Conservation (phyloP, 2,113 vertebrate species). For the Bombycilla garrulus region DNA sequence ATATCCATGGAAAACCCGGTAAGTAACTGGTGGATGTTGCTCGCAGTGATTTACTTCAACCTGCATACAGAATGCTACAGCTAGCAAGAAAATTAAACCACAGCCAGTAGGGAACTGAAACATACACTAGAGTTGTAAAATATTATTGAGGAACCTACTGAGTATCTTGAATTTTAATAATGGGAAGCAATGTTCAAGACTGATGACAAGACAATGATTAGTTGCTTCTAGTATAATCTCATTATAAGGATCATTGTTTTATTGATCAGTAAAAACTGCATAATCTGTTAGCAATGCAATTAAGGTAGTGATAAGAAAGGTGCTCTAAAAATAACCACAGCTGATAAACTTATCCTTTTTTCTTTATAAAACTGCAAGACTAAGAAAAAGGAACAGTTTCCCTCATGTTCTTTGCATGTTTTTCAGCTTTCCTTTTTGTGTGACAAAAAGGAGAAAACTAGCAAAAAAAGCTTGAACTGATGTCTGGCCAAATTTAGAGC, state of each 20-base stretch:
- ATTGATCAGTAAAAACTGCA: background rate
- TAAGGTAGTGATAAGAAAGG: background rate
- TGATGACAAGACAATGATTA: slow-evolving; percentile 12
- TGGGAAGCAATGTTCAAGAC: background rate
- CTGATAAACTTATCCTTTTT: background rate
- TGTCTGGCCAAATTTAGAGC: background rate
- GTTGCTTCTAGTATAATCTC: background rate
- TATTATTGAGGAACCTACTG: background rate
- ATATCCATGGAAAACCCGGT: background rate
- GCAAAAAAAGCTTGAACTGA: background rate
- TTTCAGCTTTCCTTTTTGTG: background rate
- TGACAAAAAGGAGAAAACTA: background rate
- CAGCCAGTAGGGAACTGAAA: accelerated
- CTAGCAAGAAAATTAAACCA: background rate
- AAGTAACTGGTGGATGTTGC: background rate
- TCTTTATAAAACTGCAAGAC: background rate
- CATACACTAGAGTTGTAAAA: background rate
- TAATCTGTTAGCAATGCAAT: background rate
- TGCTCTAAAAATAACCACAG: background rate
- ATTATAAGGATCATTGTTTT: background rate
- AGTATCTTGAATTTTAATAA: background rate
- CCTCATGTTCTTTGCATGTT: background rate
- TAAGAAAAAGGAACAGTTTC: background rate
- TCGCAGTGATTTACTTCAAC: background rate
- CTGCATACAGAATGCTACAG: background rate